A percentile compares a stretch with the other conserved stretches of the same genome.
Evolutionary conservation across 2,113 vertebrate species (phyloP).

Genomic region (Gila orcuttii): DNA sequence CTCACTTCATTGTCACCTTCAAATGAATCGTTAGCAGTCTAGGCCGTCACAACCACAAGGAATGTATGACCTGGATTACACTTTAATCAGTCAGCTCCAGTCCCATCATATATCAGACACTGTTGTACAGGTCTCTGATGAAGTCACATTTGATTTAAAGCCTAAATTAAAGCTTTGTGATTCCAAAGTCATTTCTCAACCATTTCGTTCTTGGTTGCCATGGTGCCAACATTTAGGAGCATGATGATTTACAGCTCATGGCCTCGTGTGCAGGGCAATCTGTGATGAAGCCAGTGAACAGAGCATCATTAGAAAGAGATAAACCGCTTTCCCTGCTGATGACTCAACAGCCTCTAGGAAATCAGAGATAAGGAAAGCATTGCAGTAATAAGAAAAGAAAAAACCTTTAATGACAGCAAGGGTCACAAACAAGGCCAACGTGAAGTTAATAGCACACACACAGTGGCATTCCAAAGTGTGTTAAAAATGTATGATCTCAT

Average conservation of each 20-base stretch:
- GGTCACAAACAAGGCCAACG: background rate
- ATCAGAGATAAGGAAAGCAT: background rate
- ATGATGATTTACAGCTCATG: conserved; percentile 19
- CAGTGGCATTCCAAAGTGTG: background rate
- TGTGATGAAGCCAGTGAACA: conserved; percentile 27
- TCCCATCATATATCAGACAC: background rate
- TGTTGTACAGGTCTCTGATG: background rate
- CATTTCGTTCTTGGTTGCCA: conserved; percentile 18
- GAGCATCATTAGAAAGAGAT: conserved; percentile 33
- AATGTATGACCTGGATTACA: background rate
- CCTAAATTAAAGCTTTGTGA: conserved; percentile 22
- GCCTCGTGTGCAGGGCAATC: background rate
- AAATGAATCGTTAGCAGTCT: background rate
- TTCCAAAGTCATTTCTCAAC: conserved; percentile 22
- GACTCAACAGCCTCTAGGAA: background rate
- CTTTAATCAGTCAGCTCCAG: background rate
- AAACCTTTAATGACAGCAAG: conserved; percentile 5
- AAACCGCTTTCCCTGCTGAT: background rate
- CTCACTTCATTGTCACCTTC: background rate
- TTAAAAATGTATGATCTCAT: background rate
- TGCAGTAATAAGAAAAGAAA: background rate
- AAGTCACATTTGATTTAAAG: background rate
- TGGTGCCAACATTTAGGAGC: conserved; percentile 10
- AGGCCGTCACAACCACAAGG: background rate
- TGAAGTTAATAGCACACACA: background rate